A percentile compares a stretch with the other conserved stretches of the same genome.
Conservation (phyloP, 2,113 vertebrate species). For the human (Homo sapiens) region DNA sequence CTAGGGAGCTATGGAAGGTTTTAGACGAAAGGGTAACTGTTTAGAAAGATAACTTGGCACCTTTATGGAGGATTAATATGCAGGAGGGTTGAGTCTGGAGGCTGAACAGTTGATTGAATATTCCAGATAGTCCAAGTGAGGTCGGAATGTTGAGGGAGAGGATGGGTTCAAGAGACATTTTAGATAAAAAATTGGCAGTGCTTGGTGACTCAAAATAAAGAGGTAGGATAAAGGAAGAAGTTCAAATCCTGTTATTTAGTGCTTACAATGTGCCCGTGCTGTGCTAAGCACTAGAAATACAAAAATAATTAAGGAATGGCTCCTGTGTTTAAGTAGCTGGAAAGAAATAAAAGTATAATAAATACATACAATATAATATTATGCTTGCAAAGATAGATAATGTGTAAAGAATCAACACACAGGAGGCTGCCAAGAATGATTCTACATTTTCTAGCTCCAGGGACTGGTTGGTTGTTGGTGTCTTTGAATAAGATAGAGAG, state of each 20-base stretch:
- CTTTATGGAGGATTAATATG: neutral
- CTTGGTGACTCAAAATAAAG: neutral
- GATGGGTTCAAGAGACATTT: neutral
- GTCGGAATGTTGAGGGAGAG: neutral
- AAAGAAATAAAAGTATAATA: neutral
- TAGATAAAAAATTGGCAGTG: neutral
- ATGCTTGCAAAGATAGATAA: neutral
- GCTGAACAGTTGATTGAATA: neutral
- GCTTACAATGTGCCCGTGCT: neutral
- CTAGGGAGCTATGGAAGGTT: neutral
- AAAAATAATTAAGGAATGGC: neutral
- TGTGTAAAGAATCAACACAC: neutral
- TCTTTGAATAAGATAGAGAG: neutral
- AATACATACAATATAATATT: too few relatives aligned
- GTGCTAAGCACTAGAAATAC: neutral
- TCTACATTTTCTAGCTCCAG: neutral
- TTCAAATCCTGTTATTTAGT: neutral
- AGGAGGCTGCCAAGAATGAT: neutral
- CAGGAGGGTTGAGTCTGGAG: neutral
- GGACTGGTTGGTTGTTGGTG: neutral
- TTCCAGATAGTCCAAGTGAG: neutral
- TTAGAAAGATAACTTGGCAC: neutral
- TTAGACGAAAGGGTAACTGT: neutral
- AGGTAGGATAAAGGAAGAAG: neutral
- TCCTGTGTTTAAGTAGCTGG: neutral